These are phyloP conservation scores for Ailurus styani DNA, from an alignment of 2,113 vertebrate species.

Conservation along the genomic window DNA sequence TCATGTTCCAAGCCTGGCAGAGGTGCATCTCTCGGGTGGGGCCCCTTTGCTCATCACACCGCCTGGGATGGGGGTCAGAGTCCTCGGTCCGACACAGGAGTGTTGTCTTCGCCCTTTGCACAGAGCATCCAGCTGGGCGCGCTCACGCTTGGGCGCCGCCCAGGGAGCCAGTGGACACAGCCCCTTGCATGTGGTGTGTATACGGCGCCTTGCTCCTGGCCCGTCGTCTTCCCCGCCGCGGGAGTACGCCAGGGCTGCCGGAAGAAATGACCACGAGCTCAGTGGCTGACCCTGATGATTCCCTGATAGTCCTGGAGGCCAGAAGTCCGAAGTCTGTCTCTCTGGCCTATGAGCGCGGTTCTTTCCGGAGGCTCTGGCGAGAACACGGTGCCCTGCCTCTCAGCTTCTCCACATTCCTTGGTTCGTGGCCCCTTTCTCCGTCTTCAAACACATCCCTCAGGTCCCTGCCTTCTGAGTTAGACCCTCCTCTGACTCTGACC, in stretches of 20 bases:
- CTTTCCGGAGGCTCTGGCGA: background rate
- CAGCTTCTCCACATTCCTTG: background rate
- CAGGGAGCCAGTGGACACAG: accelerated
- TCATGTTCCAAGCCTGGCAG: background rate
- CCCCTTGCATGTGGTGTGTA: accelerated
- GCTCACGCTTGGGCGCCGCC: accelerated
- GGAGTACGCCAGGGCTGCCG: accelerated
- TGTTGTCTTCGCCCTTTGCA: accelerated
- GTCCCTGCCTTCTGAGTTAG: background rate
- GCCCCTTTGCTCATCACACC: accelerated
- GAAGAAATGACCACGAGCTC: accelerated
- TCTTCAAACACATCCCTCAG: background rate
- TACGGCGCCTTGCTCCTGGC: accelerated
- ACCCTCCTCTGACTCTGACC: background rate
- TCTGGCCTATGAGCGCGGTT: background rate
- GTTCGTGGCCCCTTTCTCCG: background rate
- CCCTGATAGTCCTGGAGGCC: background rate
- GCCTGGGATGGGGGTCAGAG: accelerated
- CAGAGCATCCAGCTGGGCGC: accelerated
- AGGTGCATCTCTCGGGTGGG: accelerated
- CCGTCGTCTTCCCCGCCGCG: accelerated
- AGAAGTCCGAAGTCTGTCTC: accelerated
- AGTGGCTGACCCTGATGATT: background rate
- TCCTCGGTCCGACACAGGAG: accelerated
- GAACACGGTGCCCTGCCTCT: accelerated